These are phyloP conservation scores for Esox lucius DNA, from an alignment of 2,797 vertebrate genomes.

Conservation along the genomic window DNA sequence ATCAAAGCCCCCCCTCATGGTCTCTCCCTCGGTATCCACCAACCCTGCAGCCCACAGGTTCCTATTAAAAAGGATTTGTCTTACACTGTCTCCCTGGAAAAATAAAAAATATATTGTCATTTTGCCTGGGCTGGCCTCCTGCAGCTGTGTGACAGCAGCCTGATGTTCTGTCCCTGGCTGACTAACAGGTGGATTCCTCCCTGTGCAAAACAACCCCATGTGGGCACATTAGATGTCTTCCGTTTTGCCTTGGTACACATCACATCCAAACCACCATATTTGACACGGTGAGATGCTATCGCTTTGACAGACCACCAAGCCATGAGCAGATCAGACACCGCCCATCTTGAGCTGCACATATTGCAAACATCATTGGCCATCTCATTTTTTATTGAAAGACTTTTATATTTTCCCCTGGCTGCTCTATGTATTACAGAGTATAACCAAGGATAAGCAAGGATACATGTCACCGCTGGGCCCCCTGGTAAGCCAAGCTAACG, in stretches of 20 bases:
- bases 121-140: slow-evolving; percentile 15
- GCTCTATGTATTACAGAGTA: background rate
- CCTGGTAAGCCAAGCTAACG: background rate
- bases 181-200: slow-evolving; percentile 20
- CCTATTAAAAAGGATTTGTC: slow-evolving; percentile 73
- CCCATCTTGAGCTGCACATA: slow-evolving; percentile 29
- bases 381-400: slow-evolving; percentile 21
- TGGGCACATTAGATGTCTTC: slow-evolving; percentile 13
- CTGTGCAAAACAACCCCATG: slow-evolving; percentile 24
- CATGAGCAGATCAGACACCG: slow-evolving; percentile 29
- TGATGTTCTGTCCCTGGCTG: slow-evolving; percentile 19
- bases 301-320: slow-evolving; percentile 11
- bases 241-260: background rate
- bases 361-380: slow-evolving; percentile 30
- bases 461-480: slow-evolving; percentile 28
- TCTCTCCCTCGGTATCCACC: slow-evolving; percentile 63
- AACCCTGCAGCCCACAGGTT: slow-evolving; percentile 54
- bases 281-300: slow-evolving; percentile 21
- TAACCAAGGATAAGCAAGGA: slow-evolving; percentile 22
- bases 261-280: slow-evolving; percentile 11
- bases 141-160: slow-evolving; percentile 13
- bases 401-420: background rate
- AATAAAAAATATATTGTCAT: slow-evolving; percentile 19
- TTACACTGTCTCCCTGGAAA: slow-evolving; percentile 52
- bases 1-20: slow-evolving; percentile 62